Base-by-base conservation (phyloP, 1,140 invertebrate species). In the Drosophila pachea region DNA sequence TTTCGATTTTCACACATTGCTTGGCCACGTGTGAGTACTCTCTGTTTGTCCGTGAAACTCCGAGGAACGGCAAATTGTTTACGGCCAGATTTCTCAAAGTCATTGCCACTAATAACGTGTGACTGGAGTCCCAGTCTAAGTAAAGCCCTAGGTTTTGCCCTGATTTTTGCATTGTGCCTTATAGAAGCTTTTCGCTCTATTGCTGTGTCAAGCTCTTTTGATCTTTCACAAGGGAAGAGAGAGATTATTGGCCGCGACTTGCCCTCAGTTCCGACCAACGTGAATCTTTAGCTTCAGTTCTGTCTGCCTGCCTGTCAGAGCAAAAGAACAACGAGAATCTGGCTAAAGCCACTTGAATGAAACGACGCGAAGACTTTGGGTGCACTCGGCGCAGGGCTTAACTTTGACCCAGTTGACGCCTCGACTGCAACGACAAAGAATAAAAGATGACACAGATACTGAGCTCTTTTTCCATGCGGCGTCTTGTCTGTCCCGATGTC, bases 351-450 rank as follows among this genome's bases (percentile, higher is more conserved):
- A 83, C 78, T 78, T 64, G 60, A 71, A 66, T 33, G 63, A 68
- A 55, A 60, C 74, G 73, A 67, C 76, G 73, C 69, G 63, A 74
- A 7, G 53, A 45, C 54, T 65, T 71, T 70, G 72, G 47, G 40
- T 61, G 68, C 62, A 71, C 47, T 49, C 45, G 50, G 43, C 40
- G 55, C 40, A 32, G 35, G 67, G 73, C 78, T 84, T 84, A 83
- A 83, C 79, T 83, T 83, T 84, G 79, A 83, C 79, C 79, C 69
- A 83, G 81, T 86, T 83, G 79, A 79, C 69, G 76, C 73, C 79
- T 76, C 59, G 70, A 73, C 73, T 83, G 79, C 79, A 83, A 70
- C 73, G 67, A 58, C 42, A 58, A 47, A 47, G 58, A 42, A 42
- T 53, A 74, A 62, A 73, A 75, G 64, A 77, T 83, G 79, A 68